Evolutionary conservation across 1,140 invertebrate genomes (phyloP).

Genomic region (Anagrus nilaparvatae): DNA sequence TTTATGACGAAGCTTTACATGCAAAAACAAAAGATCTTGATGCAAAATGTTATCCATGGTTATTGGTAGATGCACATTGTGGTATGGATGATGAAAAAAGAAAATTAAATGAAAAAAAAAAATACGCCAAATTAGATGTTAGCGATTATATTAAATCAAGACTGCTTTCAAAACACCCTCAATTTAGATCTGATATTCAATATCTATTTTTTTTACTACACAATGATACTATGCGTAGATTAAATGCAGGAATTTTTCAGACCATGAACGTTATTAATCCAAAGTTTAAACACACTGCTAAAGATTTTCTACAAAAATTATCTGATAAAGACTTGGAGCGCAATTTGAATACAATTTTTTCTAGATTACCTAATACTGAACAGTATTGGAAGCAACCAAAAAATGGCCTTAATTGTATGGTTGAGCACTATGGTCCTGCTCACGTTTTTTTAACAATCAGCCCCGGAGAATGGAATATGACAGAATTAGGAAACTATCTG

Average conservation of each 20-base stretch:
- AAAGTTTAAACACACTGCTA: conserved; percentile 19
- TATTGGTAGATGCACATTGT: too few relatives aligned
- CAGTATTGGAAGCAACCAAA: conserved; percentile 23
- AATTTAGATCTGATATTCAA: too few relatives aligned
- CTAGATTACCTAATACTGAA: conserved; percentile 21
- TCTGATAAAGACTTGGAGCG: conserved; percentile 18
- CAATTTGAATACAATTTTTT: conserved; percentile 23
- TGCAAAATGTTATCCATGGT: too few relatives aligned
- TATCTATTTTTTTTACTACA: too few relatives aligned
- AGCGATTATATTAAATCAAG: too few relatives aligned
- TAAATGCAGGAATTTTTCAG: conserved; percentile 22
- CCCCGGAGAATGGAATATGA: conserved; percentile 30
- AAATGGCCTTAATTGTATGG: conserved; percentile 26
- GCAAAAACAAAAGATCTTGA: too few relatives aligned
- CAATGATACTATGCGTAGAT: too few relatives aligned
- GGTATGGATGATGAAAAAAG: too few relatives aligned
- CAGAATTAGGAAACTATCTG: conserved; percentile 27
- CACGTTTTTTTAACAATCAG: conserved; percentile 35
- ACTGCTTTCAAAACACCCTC: too few relatives aligned
- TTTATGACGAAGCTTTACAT: too few relatives aligned
- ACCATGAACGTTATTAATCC: conserved; percentile 25
- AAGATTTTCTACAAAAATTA: conserved; percentile 21
- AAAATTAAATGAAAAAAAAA: too few relatives aligned
- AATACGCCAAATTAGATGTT: too few relatives aligned
- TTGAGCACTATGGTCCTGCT: conserved; percentile 27